Evolutionary conservation across 2,797 vertebrate species (phyloP).

Genomic region (Acrossocheilus wenchowensis): DNA sequence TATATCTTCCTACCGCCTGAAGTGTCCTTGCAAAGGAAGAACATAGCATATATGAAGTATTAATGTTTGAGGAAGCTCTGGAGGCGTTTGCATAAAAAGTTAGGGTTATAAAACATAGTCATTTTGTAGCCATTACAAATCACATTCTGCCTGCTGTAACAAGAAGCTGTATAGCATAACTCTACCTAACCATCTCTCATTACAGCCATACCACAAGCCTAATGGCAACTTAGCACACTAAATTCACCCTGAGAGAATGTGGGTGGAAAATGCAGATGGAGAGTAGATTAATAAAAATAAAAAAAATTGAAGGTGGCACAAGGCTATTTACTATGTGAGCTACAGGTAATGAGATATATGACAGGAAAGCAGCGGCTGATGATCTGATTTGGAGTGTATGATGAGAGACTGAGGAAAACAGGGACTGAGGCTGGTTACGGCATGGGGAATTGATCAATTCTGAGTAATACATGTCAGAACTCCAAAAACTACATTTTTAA

Average conservation of each 20-base stretch:
- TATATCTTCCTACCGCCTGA: neutral
- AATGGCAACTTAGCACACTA: conserved; percentile 44
- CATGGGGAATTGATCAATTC: conserved; percentile 23
- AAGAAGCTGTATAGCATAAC: conserved; percentile 17
- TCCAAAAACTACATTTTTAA: neutral
- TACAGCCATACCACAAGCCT: conserved; percentile 24
- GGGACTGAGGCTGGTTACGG: neutral
- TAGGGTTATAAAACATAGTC: conserved; percentile 43
- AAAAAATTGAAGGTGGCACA: conserved; percentile 54
- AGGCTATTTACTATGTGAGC: conserved; percentile 42
- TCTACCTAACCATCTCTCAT: conserved; percentile 35
- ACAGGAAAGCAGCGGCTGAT: conserved; percentile 50
- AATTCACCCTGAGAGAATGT: conserved; percentile 23
- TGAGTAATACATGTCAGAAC: conserved; percentile 18
- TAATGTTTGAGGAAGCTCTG: conserved; percentile 16
- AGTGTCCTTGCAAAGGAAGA: conserved; percentile 22
- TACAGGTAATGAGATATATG: conserved; percentile 57
- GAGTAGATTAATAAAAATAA: conserved; percentile 35
- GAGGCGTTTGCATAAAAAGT: conserved; percentile 24
- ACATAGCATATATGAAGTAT: conserved; percentile 33
- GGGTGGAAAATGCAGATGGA: conserved; percentile 45
- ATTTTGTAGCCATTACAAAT: conserved; percentile 32
- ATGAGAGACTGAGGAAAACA: conserved; percentile 29
- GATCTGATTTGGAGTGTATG: conserved; percentile 56
- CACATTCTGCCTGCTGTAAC: conserved; percentile 21